phyloP scores from a whole-genome alignment of 1,140 invertebrate genomes.

The Pseudomyrmex concolor region DNA sequence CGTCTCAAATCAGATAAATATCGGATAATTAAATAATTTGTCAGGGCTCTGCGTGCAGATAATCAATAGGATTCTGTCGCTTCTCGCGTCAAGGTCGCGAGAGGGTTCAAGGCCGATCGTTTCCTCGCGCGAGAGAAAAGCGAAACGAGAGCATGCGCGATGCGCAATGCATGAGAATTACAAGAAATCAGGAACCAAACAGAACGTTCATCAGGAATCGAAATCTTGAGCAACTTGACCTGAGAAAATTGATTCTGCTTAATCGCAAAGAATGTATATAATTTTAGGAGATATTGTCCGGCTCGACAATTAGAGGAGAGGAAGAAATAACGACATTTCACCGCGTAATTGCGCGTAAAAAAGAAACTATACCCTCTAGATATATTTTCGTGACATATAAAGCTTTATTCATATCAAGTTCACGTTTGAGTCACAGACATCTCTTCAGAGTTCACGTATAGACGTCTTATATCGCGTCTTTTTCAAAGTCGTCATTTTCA shows the following conservation, averaged over 20 bases:
- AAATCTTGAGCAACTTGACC: not conserved
- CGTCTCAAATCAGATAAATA: slow-evolving; percentile 48
- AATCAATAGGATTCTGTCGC: slow-evolving; percentile 7
- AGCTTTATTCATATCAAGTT: slow-evolving; percentile 33
- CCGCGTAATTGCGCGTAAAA: slow-evolving; percentile 1
- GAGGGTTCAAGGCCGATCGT: slow-evolving; percentile 46
- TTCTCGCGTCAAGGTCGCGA: slow-evolving; percentile 23
- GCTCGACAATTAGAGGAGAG: not conserved
- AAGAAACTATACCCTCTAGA: not conserved
- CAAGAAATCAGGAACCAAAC: not conserved
- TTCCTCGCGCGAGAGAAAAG: slow-evolving; percentile 36
- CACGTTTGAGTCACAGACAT: slow-evolving; percentile 16
- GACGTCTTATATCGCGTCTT: slow-evolving; percentile 15
- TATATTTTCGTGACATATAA: slow-evolving; percentile 2
- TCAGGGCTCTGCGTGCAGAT: slow-evolving; percentile 35
- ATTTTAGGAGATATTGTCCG: not conserved
- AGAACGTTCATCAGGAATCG: not conserved
- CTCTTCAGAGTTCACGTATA: slow-evolving; percentile 33
- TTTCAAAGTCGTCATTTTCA: slow-evolving; percentile 30
- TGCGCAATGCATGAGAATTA: slow-evolving; percentile 40
- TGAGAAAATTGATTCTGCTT: not conserved
- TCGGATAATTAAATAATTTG: slow-evolving; percentile 56
- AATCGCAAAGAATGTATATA: slow-evolving; percentile 3
- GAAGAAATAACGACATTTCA: slow-evolving; percentile 11
- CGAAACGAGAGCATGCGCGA: not conserved